Evolutionary conservation across 2,113 vertebrate species (phyloP).

Genomic region (Zosterops pallidus): DNA sequence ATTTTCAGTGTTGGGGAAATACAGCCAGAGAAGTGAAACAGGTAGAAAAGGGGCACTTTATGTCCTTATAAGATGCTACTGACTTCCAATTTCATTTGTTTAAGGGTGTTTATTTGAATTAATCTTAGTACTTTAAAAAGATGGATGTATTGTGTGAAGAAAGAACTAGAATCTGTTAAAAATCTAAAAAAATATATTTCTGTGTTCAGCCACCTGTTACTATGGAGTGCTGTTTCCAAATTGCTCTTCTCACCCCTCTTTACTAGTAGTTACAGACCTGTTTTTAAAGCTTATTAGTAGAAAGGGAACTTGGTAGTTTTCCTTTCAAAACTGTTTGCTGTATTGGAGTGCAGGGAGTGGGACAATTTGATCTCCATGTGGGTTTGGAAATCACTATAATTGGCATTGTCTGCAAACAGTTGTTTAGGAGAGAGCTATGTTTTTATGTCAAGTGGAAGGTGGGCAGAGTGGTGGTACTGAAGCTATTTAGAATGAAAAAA

Average conservation of each 20-base stretch:
- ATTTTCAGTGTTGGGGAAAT: neutral
- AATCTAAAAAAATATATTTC: neutral
- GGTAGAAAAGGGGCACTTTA: neutral
- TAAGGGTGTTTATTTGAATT: neutral
- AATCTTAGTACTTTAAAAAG: neutral
- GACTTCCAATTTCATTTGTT: neutral
- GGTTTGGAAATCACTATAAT: neutral
- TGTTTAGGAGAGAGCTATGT: accelerated
- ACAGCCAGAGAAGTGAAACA: neutral
- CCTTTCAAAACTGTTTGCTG: neutral
- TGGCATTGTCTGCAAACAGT: neutral
- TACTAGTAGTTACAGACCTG: neutral
- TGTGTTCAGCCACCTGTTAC: neutral
- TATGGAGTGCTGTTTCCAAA: neutral
- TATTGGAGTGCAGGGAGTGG: accelerated
- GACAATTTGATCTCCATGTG: neutral
- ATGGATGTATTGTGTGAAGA: neutral
- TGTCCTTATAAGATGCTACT: neutral
- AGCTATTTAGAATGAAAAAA: neutral
- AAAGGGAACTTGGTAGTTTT: neutral
- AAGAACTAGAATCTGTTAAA: neutral
- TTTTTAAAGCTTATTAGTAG: neutral
- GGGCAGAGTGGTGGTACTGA: neutral
- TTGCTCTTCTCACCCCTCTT: neutral
- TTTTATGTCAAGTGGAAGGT: neutral